phyloP scores from a whole-genome alignment of 2,888 invertebrate genomes.

The Pristionchus mayeri region DNA sequence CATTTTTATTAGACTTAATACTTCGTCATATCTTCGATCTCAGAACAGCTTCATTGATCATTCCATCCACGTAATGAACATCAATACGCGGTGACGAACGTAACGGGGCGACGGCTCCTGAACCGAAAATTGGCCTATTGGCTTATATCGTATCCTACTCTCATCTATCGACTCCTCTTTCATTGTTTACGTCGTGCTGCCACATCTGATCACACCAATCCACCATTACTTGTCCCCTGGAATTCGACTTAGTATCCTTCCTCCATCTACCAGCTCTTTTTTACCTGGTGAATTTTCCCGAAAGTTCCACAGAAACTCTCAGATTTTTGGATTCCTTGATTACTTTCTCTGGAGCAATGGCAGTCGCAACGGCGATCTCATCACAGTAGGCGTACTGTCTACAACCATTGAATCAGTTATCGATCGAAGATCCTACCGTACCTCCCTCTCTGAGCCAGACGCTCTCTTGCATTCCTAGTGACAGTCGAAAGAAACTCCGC shows the following conservation, averaged over 20 bases:
- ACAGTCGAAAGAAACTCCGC: slow-evolving; percentile 10
- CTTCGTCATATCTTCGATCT: no score
- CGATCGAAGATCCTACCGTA: background rate
- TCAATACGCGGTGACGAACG: slow-evolving; percentile 50
- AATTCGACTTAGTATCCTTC: background rate
- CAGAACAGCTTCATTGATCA: background rate
- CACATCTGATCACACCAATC: slow-evolving; percentile 68
- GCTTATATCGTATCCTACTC: background rate
- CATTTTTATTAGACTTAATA: no score
- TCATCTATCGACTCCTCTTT: slow-evolving; percentile 5
- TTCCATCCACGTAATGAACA: slow-evolving; percentile 30
- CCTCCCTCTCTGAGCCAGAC: slow-evolving; percentile 1
- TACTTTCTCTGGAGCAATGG: slow-evolving; percentile 68
- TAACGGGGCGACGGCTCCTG: slow-evolving; percentile 27
- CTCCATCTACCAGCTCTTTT: background rate
- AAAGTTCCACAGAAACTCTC: slow-evolving; percentile 69
- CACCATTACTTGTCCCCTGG: slow-evolving; percentile 70
- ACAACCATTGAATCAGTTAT: background rate
- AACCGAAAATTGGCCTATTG: background rate
- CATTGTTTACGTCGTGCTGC: slow-evolving; percentile 53
- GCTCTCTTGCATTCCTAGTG: background rate
- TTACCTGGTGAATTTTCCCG: slow-evolving; percentile 64
- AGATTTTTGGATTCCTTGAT: slow-evolving; percentile 55
- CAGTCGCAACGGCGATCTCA: slow-evolving; percentile 76
- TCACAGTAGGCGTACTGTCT: slow-evolving; percentile 68